Conservation (phyloP, 2,797 vertebrate species). For the Hippoglossus hippoglossus region DNA sequence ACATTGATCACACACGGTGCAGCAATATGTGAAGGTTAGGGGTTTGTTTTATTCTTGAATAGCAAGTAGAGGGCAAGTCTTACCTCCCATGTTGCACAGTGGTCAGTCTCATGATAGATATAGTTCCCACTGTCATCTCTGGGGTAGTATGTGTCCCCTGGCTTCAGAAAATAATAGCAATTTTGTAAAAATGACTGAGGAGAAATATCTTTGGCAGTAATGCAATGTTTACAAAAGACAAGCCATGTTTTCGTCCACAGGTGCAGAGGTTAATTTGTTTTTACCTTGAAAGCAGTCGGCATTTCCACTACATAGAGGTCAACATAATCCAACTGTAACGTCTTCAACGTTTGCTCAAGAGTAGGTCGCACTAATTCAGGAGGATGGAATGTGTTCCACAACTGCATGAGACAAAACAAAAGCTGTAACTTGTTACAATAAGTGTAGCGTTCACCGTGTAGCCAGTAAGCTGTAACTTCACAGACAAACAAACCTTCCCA, state of each 20-base stretch:
- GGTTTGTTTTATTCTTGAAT: not conserved
- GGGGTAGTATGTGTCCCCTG: conserved; percentile 88
- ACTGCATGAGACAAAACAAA: conserved; percentile 69
- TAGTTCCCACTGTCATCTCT: conserved; percentile 87
- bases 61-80: conserved; percentile 50
- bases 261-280: not conserved
- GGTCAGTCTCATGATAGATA: conserved; percentile 88
- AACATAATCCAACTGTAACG: conserved; percentile 90
- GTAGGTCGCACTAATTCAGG: conserved; percentile 87
- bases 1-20: too few relatives aligned
- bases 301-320: conserved; percentile 95
- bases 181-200: conserved; percentile 1
- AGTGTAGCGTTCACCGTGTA: not conserved
- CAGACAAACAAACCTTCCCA: conserved; percentile 86
- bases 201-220: not conserved
- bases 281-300: conserved; percentile 92
- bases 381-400: conserved; percentile 91
- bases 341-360: conserved; percentile 88
- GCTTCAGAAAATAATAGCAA: conserved; percentile 75
- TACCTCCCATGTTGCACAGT: conserved; percentile 96
- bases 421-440: too few relatives aligned
- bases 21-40: too few relatives aligned
- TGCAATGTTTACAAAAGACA: too few relatives aligned
- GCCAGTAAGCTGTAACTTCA: not conserved
- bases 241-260: too few relatives aligned